Percentiles rank a stretch among this genome's conserved stretches.
phyloP scores from a whole-genome alignment of 35 echinoderm and acorn worm genomes.

The Antedon bifida region DNA sequence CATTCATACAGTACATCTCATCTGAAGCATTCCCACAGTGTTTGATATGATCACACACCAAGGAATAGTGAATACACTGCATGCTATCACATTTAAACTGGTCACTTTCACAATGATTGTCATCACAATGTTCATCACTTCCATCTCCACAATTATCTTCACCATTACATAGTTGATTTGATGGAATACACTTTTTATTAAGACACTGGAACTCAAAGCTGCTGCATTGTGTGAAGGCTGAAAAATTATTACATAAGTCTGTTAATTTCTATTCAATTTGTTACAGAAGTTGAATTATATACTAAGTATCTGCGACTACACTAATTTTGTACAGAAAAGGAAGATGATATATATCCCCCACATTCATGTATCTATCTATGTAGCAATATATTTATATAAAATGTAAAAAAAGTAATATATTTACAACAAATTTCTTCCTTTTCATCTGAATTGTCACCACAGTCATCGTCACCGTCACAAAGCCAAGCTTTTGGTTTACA shows the following conservation, averaged over 20 bases:
- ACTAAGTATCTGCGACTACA: no score
- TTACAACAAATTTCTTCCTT: neutral
- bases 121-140: constrained; percentile 21
- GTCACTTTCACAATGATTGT: neutral
- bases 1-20: neutral
- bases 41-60: neutral
- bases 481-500: neutral
- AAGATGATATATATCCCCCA: no score
- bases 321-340: no score
- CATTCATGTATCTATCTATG: no score
- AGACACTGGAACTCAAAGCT: neutral
- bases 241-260: neutral
- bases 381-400: no score
- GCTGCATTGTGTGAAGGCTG: neutral
- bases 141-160: constrained; percentile 22
- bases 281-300: no score
- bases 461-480: constrained; percentile 14
- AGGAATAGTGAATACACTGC: neutral
- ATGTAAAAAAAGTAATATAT: no score
- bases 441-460: constrained; percentile 15
- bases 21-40: neutral
- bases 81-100: neutral
- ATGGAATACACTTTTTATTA: constrained; percentile 5
- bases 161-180: neutral
- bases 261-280: no score